Evolutionary conservation across 2,113 vertebrate genomes (phyloP), one percentile per base, ranked within the genome.

Genomic region (Perognathus longimembris): DNA sequence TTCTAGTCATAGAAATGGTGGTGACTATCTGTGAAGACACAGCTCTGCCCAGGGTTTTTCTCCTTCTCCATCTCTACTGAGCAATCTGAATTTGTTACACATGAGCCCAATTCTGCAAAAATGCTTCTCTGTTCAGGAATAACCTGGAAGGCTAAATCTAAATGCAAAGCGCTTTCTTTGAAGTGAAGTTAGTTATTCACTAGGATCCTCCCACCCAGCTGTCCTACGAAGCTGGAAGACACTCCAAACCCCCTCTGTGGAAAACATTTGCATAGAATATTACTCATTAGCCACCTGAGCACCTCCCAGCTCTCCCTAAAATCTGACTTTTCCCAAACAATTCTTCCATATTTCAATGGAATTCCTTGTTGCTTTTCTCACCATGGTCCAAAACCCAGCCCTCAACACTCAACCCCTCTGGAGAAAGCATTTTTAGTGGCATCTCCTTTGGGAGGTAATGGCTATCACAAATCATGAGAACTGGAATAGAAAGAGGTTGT

Each of bases 291-390:
- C 78, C 11, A 64, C 70, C 40, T 34, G 73, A 50, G 32, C 40
- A 38, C 32, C 45, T 38, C 57, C 76, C 18, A 83, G 70, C n/a
- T 85, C 74, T 59, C 75, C 21, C 78, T 75, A 90, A 75, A 88
- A 20, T 87, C 85, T 61, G 11, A 34, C 64, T 88, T 40, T 73
- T 5, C 64, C 78, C n/a, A 90, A 86, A 77, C 66, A 87, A 36
- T 79, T 84, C 45, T 70, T 77, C 67, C 54, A 81, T 67, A 83
- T 82, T 54, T 88, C 28, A 82, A 85, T 1, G 92, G 9, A 93
- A 88, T 61, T 71, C 64, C 66, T n/a, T 74, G 38, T n/a, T 76
- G 50, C 50, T n/a, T 71, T 63, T 21, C 3, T 9, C 26, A 45
- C 26, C 36, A 32, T 86, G 85, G 42, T 45, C 42, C 57, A 73